A percentile compares a stretch with the other conserved stretches of the same genome.
These are phyloP conservation scores for Arctocebus calabarensis DNA, from an alignment of 2,797 vertebrate genomes.

Conservation along the genomic window DNA sequence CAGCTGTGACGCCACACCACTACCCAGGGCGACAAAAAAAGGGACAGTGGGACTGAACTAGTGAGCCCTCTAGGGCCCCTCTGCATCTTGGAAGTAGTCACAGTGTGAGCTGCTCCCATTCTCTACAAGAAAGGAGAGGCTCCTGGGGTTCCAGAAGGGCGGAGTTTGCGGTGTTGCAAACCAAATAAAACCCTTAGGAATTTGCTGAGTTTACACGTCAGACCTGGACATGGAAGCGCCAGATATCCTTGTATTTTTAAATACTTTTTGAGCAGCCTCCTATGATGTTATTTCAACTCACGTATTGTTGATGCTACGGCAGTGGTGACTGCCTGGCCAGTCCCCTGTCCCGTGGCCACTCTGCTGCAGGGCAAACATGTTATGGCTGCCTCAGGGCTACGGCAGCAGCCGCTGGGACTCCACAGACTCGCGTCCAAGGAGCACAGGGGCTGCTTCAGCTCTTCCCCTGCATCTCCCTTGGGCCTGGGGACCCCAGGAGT, in stretches of 20 bases:
- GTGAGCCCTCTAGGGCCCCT: background rate
- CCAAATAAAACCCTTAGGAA: background rate
- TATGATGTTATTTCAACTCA: background rate
- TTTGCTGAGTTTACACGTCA: background rate
- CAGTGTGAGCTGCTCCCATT: background rate
- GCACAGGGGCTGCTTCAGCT: background rate
- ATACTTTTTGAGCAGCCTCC: background rate
- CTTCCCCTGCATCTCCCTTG: background rate
- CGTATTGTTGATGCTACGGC: background rate
- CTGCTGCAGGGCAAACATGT: background rate
- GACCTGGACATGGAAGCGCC: background rate
- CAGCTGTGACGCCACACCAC: no score
- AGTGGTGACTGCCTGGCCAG: background rate
- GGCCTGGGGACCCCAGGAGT: background rate
- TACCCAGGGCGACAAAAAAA: no score
- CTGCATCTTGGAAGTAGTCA: background rate
- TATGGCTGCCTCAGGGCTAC: background rate
- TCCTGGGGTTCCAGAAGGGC: background rate
- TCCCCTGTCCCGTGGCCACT: background rate
- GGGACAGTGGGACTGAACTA: background rate
- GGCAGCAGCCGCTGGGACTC: background rate
- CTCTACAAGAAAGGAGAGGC: background rate
- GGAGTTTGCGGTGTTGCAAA: background rate
- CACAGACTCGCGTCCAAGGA: background rate
- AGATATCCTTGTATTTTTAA: background rate